Base-by-base conservation (phyloP, 2,888 invertebrate species). In the Oegoconia quadripuncta region DNA sequence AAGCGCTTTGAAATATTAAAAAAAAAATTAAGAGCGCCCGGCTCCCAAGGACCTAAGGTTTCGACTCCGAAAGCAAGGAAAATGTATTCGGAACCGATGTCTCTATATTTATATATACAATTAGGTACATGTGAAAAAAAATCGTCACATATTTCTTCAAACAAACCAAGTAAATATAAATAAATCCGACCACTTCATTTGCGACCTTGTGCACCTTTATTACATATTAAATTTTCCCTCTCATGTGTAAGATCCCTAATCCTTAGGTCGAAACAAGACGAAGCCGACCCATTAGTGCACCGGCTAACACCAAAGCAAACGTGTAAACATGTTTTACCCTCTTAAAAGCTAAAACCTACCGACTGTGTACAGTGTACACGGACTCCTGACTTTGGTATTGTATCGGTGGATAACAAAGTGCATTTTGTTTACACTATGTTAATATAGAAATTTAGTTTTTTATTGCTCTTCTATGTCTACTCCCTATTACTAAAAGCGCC, bases 221-320 rank as follows among this genome's bases (percentile, higher is more conserved):
- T n/a, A n/a, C n/a, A n/a, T n/a, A n/a, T n/a, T n/a, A n/a, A n/a
- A n/a, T n/a, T n/a, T n/a, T n/a, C n/a, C n/a, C n/a, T n/a, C n/a
- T n/a, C n/a, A 9, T 25, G 4, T 11, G 11, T 37, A 23, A 37
- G 27, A 31, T 42, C 41, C 48, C 48, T 48, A 47, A 48, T 5
- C 42, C 47, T 7, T 13, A n/a, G 31, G n/a, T 13, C 37, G 44
- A 64, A 67, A 66, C 65, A 73, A 65, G 60, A 47, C 44, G 29
- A 20, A 34, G 46, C 59, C 53, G 49, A 46, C 50, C 76, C 76
- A 78, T 77, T 78, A 80, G 72, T 55, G 55, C 52, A 55, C 42
- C 57, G 51, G 62, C 65, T 70, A 74, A 71, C 71, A 72, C 62
- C 56, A 64, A 48, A 55, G 60, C 71, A 78, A 78, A 77, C 72